Conservation (phyloP, 1,140 invertebrate species). For the Brachionus paranguensis region DNA sequence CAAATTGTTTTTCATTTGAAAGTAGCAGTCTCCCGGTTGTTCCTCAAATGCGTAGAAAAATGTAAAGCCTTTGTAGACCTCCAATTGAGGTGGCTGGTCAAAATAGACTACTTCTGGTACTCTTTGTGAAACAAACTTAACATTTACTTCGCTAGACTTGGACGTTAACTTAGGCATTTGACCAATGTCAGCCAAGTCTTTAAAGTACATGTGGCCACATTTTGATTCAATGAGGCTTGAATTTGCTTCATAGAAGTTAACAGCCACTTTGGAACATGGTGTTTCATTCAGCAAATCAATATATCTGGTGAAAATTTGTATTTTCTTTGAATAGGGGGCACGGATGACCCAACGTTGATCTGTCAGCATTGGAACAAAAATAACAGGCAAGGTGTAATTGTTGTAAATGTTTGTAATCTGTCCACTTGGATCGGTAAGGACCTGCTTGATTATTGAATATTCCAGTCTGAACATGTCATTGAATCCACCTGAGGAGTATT, state of each 20-base stretch:
- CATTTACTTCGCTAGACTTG: conserved; percentile 4
- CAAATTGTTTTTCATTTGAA: conserved; percentile 9
- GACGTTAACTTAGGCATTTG: not conserved
- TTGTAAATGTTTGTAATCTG: not conserved
- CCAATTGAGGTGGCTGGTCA: not conserved
- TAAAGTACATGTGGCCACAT: conserved; percentile 13
- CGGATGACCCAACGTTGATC: conserved; percentile 20
- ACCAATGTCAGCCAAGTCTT: not conserved
- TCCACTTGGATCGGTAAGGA: not conserved
- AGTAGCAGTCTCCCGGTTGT: conserved; percentile 18
- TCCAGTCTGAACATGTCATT: not conserved
- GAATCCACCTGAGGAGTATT: not conserved
- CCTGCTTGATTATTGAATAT: not conserved
- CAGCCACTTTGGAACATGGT: not conserved
- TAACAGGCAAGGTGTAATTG: not conserved
- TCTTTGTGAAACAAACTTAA: conserved; percentile 11
- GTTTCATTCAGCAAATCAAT: conserved; percentile 25
- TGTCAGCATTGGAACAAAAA: conserved; percentile 15
- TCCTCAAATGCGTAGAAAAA: conserved; percentile 26
- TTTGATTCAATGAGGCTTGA: not conserved
- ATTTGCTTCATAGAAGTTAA: conserved; percentile 23
- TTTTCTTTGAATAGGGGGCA: conserved; percentile 30
- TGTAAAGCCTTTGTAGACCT: not conserved
- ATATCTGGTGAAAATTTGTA: not conserved
- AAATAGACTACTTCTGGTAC: not conserved